Conservation (phyloP, 1,140 invertebrate genomes). For the Glomeris maerens region DNA sequence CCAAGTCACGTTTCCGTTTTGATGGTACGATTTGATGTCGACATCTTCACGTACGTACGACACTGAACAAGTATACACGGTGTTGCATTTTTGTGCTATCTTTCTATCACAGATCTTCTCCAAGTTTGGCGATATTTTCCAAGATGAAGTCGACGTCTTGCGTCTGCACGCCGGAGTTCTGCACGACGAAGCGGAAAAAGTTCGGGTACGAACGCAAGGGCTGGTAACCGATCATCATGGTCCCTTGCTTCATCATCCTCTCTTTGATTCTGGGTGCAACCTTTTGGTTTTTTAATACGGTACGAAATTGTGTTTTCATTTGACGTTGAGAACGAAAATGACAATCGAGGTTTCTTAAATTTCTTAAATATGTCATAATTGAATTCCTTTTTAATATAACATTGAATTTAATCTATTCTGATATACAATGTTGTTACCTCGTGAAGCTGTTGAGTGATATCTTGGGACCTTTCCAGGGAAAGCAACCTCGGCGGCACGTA, state of each 20-base stretch:
- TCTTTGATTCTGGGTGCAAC: slow-evolving; percentile 86
- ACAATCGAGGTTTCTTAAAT: slow-evolving; percentile 14
- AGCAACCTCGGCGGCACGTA: slow-evolving; percentile 68
- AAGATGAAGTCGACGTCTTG: slow-evolving; percentile 74
- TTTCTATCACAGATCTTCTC: too few relatives aligned
- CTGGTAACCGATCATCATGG: slow-evolving; percentile 91
- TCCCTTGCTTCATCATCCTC: slow-evolving; percentile 82
- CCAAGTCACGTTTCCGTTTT: too few relatives aligned
- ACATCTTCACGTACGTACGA: too few relatives aligned
- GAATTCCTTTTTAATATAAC: too few relatives aligned
- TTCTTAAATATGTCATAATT: too few relatives aligned
- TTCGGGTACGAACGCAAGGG: slow-evolving; percentile 62
- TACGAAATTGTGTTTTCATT: slow-evolving; percentile 3
- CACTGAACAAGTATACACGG: too few relatives aligned
- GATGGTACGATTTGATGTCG: too few relatives aligned
- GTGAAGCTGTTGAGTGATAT: slow-evolving; percentile 53
- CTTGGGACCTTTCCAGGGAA: slow-evolving; percentile 41
- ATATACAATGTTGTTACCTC: too few relatives aligned
- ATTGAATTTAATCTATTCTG: too few relatives aligned
- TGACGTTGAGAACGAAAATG: neutral
- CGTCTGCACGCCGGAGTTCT: slow-evolving; percentile 65
- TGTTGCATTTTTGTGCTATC: too few relatives aligned
- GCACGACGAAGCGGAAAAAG: slow-evolving; percentile 87
- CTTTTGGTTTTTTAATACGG: slow-evolving; percentile 29
- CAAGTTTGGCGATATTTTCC: slow-evolving; percentile 68